Percentiles rank a stretch among this genome's conserved stretches.
These are phyloP conservation scores for Oryzias curvinotus DNA, from an alignment of 2,113 vertebrate species.

Conservation along the genomic window DNA sequence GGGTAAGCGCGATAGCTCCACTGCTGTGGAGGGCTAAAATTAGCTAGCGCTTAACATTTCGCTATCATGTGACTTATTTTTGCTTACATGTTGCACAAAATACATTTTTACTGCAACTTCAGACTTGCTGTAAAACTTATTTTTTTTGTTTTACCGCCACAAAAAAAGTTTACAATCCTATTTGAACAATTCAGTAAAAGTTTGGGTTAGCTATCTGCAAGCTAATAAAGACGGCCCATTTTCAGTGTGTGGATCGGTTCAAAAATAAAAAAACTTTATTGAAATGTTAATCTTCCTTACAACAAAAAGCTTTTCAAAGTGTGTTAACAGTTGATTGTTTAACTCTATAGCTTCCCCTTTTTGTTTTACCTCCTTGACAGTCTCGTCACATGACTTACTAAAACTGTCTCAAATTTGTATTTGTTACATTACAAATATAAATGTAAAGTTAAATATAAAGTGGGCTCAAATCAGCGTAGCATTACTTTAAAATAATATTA, in stretches of 20 bases:
- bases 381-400: too few species aligned
- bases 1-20: conserved; percentile 83
- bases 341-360: conserved; percentile 40
- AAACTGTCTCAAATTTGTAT: too few species aligned
- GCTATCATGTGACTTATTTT: too few species aligned
- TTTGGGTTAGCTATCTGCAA: conserved; percentile 13
- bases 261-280: not conserved
- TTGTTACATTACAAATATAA: too few species aligned
- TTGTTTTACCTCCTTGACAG: not conserved
- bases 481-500: too few species aligned
- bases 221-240: conserved; percentile 15
- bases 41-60: not conserved
- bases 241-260: not conserved
- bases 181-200: not conserved
- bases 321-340: too few species aligned
- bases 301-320: not conserved
- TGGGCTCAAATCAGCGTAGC: too few species aligned
- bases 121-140: too few species aligned
- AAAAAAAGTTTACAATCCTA: not conserved
- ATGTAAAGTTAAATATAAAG: too few species aligned
- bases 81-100: too few species aligned
- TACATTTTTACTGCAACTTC: too few species aligned
- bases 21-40: not conserved
- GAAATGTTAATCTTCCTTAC: not conserved
- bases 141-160: too few species aligned